Evolutionary conservation across 2,113 vertebrate species (phyloP), one percentile per base, ranked within the genome.

Genomic region (Syngnathus typhle): DNA sequence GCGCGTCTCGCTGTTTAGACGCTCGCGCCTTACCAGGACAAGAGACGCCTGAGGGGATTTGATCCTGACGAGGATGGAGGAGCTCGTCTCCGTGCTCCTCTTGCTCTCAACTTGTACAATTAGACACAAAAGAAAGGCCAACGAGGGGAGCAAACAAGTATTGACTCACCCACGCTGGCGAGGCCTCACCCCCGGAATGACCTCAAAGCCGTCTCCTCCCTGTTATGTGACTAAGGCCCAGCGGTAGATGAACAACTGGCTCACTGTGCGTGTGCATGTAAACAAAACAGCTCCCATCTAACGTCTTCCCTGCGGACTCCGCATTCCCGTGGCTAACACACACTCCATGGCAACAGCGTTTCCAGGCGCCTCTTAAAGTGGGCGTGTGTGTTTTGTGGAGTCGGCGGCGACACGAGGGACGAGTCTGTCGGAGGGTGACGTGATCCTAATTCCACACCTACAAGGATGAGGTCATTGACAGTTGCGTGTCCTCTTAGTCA

Each of bases 291-390:
- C 19, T 37, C 58, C 36, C 58, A 16, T 49, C 46, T 19, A 19
- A 18, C 18, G 46, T 64, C 58, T 75, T 55, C 51, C 52, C 52
- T n/a, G 23, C 52, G 9, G 10, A 23, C n/a, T 21, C n/a, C 54
- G 2, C 54, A 32, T 68, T 44, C 1, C 15, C 36, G 60, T 39
- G 6, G 8, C 37, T 51, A 39, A 64, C 66, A 68, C 47, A 66
- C 70, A 80, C 62, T 56, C 72, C 78, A 75, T 72, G 68, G 71
- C 77, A 78, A 83, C 77, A 63, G 39, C 49, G 60, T 78, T 82
- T 79, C 70, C 73, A 64, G 32, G 73, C 67, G 61, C 39, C 41
- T 11, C 58, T 18, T 19, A 15, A 23, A 64, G 60, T 69, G n/a
- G 16, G n/a, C 2, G 60, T 39, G 23, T 56, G 54, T 6, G 54